A percentile compares a stretch with the other conserved stretches of the same genome.
Conservation (phyloP, 2,888 invertebrate species). For the Eudemis profundana region DNA sequence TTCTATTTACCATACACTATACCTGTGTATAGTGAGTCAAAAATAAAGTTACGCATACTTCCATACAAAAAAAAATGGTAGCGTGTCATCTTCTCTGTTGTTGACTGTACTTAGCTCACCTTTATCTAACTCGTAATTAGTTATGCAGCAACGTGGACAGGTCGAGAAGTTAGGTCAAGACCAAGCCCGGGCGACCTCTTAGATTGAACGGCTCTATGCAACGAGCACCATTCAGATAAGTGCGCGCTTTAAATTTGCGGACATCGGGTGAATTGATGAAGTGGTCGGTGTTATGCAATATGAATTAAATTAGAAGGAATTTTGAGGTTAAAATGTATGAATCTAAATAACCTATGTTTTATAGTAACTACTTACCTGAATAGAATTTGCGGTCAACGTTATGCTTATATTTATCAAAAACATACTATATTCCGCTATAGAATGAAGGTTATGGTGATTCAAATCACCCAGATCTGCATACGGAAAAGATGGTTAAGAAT, state of each 20-base stretch:
- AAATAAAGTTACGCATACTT: too few relatives aligned
- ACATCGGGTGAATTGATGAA: slow-evolving; percentile 18
- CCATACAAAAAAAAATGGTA: too few relatives aligned
- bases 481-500: too few relatives aligned
- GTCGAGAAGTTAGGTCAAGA: slow-evolving; percentile 30
- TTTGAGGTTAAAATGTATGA: not conserved
- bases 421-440: too few relatives aligned
- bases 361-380: too few relatives aligned
- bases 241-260: slow-evolving; percentile 20
- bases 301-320: not conserved
- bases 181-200: slow-evolving; percentile 27
- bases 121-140: not conserved
- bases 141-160: slow-evolving; percentile 4
- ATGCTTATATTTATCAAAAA: too few relatives aligned
- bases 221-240: slow-evolving; percentile 23
- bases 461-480: too few relatives aligned
- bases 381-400: too few relatives aligned
- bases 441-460: too few relatives aligned
- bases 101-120: not conserved
- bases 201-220: slow-evolving; percentile 22
- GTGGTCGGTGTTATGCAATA: not conserved
- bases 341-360: too few relatives aligned
- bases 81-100: not conserved
- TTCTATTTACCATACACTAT: too few relatives aligned
- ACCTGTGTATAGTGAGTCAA: too few relatives aligned